A percentile compares a stretch with the other conserved stretches of the same genome.
Evolutionary conservation across 2,888 invertebrate species (phyloP).

Genomic region (Clanis bilineata): DNA sequence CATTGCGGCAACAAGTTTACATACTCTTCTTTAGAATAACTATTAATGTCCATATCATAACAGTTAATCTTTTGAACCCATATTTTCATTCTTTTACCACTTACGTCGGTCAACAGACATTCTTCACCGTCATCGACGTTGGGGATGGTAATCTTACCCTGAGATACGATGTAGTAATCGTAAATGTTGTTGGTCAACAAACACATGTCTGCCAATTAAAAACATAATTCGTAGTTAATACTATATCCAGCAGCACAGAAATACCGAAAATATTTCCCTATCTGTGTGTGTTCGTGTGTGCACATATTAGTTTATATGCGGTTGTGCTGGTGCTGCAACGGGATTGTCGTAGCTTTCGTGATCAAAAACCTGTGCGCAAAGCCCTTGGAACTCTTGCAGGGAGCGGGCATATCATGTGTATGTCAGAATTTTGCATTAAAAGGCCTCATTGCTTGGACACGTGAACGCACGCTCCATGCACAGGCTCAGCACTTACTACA

Average conservation of each 20-base stretch:
- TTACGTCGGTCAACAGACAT: constrained; percentile 93
- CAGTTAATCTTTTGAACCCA: neutral
- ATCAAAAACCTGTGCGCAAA: constrained; percentile 66
- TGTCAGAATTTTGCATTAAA: constrained; percentile 63
- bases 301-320: constrained; percentile 52
- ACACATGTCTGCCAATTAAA: constrained; percentile 87
- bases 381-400: constrained; percentile 68
- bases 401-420: constrained; percentile 70
- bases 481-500: constrained; percentile 88
- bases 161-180: constrained; percentile 96
- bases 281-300: constrained; percentile 49
- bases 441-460: constrained; percentile 14
- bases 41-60: neutral
- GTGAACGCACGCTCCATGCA: constrained; percentile 69
- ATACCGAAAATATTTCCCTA: constrained; percentile 39
- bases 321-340: constrained; percentile 65
- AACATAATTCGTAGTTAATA: constrained; percentile 49
- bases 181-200: constrained; percentile 92
- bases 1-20: neutral
- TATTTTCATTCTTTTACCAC: constrained; percentile 64
- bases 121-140: constrained; percentile 98
- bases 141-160: constrained; percentile 98
- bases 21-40: neutral
- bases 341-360: constrained; percentile 40
- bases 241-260: constrained; percentile 17